Base-by-base conservation (phyloP, 2,888 invertebrate species). In the Acleris emargana region DNA sequence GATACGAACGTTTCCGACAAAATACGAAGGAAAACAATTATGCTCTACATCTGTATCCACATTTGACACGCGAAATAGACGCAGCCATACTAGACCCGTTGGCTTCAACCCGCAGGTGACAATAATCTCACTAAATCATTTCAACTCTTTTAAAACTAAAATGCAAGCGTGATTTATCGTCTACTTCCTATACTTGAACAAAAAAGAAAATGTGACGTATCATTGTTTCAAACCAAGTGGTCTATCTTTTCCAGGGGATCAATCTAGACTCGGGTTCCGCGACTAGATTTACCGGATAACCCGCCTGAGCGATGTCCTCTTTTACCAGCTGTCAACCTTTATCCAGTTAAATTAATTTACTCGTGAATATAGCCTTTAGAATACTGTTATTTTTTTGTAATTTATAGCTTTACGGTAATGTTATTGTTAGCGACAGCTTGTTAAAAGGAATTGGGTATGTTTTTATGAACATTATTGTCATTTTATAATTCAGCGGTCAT, bases 281-380 rank as follows among this genome's bases (percentile, higher is more conserved):
- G 64, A 55, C 66, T 66, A 66, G 66, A 66, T 66, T 66, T 61
- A 66, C 55, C 60, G 61, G 66, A 66, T 61, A 61, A 59, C 55
- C 54, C 20, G 64, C 11, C 32, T 66, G 66, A 66, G 55, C 38
- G 61, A 66, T 66, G 52, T 22, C 43, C 60, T 60, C 60, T 61
- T 66, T 66, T 66, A 66, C 66, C 45, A 55, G 55, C 60, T 57
- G 66, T 51, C 60, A 61, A 66, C 66, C 66, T 55, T 61, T 66
- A 66, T 66, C 60, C 66, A 25, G 57, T n/a, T 38, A 66, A 66
- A 66, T 66, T 66, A 66, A 66, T 66, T 61, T 57, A 57, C 60
- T 60, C 32, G 51, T 57, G 52, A 54, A 55, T 43, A 45, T 25
- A 54, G 54, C 38, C 38, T 54, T 38, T 54, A 42, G 38, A 20